These are phyloP conservation scores for Mimas tiliae DNA, from an alignment of 2,888 invertebrate genomes.

Conservation along the genomic window DNA sequence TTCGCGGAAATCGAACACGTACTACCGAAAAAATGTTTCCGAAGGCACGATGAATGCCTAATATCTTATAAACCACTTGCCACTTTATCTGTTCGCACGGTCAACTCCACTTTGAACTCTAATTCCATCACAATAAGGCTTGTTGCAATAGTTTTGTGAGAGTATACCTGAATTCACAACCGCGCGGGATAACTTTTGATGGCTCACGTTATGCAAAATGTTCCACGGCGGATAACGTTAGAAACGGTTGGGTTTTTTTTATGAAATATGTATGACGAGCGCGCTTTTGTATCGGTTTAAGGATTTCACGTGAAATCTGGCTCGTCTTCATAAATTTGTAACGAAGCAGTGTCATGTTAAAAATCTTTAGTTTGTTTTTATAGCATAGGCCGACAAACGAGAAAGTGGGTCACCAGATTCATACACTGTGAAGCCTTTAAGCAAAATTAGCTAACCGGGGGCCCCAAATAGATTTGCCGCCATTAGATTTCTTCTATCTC, in stretches of 20 bases:
- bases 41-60: slow-evolving; percentile 49
- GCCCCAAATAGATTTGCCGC: too few relatives aligned
- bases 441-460: too few relatives aligned
- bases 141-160: not conserved
- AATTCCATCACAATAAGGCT: not conserved
- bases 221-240: slow-evolving; percentile 10
- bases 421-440: too few relatives aligned
- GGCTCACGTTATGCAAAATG: slow-evolving; percentile 19
- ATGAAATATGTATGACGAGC: slow-evolving; percentile 24
- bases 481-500: too few relatives aligned
- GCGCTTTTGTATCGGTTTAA: not conserved
- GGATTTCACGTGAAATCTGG: slow-evolving; percentile 8
- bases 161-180: not conserved
- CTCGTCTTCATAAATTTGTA: not conserved
- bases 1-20: slow-evolving; percentile 44
- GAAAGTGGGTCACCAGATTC: too few relatives aligned
- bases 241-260: slow-evolving; percentile 9
- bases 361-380: too few relatives aligned
- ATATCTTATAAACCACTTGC: slow-evolving; percentile 32
- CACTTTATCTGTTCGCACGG: not conserved
- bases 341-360: not conserved
- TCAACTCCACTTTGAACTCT: slow-evolving; percentile 11
- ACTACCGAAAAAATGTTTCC: slow-evolving; percentile 43
- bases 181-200: slow-evolving; percentile 16
- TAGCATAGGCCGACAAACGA: too few relatives aligned